phyloP scores from a whole-genome alignment of 2,113 vertebrate species.

The Apus apus region DNA sequence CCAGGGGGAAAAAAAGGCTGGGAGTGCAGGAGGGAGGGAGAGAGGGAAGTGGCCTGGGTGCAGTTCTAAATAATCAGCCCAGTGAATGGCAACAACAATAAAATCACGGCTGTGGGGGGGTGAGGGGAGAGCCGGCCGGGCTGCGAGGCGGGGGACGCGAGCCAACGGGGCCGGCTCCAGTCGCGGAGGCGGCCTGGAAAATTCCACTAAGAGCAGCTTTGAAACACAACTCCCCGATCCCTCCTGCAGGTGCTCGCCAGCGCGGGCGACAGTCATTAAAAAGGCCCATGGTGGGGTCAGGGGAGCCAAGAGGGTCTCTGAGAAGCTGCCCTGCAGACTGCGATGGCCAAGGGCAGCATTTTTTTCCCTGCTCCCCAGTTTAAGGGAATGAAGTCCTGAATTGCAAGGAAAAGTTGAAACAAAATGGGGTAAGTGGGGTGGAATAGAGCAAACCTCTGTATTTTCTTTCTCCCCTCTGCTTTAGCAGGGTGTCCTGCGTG shows the following conservation, averaged over 20 bases:
- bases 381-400: not conserved
- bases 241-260: constrained; percentile 47
- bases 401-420: not conserved
- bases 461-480: not conserved
- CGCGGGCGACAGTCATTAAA: not conserved
- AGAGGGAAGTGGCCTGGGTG: constrained; percentile 10
- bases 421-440: not conserved
- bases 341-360: not conserved
- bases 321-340: not conserved
- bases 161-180: constrained; percentile 51
- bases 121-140: not conserved
- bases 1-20: not conserved
- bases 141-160: constrained; percentile 15
- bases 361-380: not conserved
- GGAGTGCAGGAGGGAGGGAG: not conserved
- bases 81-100: constrained; percentile 60
- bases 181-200: constrained; percentile 61
- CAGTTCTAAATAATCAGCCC: constrained; percentile 48
- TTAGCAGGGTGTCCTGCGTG: not conserved
- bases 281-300: not conserved
- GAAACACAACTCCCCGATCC: constrained; percentile 59
- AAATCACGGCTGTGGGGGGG: not conserved
- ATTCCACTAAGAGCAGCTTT: constrained; percentile 66
- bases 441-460: not conserved
- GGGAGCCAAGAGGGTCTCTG: not conserved